Conservation (phyloP, 2,113 vertebrate genomes). For the Electrona antarctica region DNA sequence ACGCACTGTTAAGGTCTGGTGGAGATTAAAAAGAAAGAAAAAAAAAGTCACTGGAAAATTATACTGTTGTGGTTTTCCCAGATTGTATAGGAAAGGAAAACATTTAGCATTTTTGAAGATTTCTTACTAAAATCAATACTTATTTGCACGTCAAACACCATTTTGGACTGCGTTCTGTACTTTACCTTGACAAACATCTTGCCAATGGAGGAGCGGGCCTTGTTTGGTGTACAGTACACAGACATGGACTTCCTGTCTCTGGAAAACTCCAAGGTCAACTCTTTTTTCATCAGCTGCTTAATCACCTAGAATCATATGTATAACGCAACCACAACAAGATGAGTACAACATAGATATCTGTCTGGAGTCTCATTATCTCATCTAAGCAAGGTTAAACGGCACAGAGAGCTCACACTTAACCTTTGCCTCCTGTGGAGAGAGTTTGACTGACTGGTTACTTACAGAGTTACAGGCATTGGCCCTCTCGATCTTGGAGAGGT, state of each 20-base stretch:
- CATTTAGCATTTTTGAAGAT: too few relatives aligned
- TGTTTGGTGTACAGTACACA: conserved; percentile 95
- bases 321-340: conserved; percentile 1
- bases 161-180: neutral
- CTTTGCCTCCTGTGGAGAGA: too few relatives aligned
- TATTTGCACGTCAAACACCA: neutral
- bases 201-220: conserved; percentile 88
- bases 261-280: conserved; percentile 92
- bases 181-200: conserved; percentile 98
- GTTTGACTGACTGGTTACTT: conserved; percentile 40
- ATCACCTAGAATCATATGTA: conserved; percentile 80
- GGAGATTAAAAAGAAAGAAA: too few relatives aligned
- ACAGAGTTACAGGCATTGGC: conserved; percentile 91
- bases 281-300: conserved; percentile 94
- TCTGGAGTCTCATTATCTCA: neutral
- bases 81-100: too few relatives aligned
- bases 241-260: conserved; percentile 98
- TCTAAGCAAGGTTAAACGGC: too few relatives aligned
- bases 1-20: too few relatives aligned
- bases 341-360: neutral
- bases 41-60: too few relatives aligned
- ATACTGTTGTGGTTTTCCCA: too few relatives aligned
- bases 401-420: too few relatives aligned
- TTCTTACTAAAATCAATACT: neutral
- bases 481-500: conserved; percentile 86